Conservation (phyloP, 2,113 vertebrate species). For the Brachyhypopomus occidentalis region DNA sequence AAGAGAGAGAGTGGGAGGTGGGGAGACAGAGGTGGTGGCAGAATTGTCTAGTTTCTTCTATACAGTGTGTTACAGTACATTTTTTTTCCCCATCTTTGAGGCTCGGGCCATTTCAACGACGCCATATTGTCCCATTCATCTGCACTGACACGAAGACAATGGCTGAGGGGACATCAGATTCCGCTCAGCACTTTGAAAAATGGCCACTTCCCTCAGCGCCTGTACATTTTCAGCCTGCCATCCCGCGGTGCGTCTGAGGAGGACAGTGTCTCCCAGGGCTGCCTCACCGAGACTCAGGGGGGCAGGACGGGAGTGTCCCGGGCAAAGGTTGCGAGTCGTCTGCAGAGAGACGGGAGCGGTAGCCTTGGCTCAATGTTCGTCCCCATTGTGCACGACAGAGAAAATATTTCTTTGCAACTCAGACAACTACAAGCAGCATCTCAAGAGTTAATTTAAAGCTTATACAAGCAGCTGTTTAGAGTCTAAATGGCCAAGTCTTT, state of each 20-base stretch:
- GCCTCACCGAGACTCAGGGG: conserved; percentile 24
- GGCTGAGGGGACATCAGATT: conserved; percentile 53
- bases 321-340: conserved; percentile 34
- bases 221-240: conserved; percentile 43
- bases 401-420: no score
- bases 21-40: neutral
- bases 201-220: conserved; percentile 39
- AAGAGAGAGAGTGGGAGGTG: conserved; percentile 22
- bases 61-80: conserved; percentile 29
- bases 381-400: no score
- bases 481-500: neutral
- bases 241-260: conserved; percentile 6
- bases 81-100: conserved; percentile 32
- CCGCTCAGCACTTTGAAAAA: conserved; percentile 51
- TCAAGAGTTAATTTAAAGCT: neutral
- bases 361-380: neutral
- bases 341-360: conserved; percentile 9
- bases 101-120: conserved; percentile 47
- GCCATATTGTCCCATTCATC: conserved; percentile 61
- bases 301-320: neutral
- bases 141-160: conserved; percentile 56
- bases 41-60: conserved; percentile 32
- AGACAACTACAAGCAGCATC: neutral
- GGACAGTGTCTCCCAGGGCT: neutral
- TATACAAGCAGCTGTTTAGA: neutral